These are phyloP conservation scores for Tetramorium simillimum DNA, from an alignment of 1,140 invertebrate genomes.

Conservation along the genomic window DNA sequence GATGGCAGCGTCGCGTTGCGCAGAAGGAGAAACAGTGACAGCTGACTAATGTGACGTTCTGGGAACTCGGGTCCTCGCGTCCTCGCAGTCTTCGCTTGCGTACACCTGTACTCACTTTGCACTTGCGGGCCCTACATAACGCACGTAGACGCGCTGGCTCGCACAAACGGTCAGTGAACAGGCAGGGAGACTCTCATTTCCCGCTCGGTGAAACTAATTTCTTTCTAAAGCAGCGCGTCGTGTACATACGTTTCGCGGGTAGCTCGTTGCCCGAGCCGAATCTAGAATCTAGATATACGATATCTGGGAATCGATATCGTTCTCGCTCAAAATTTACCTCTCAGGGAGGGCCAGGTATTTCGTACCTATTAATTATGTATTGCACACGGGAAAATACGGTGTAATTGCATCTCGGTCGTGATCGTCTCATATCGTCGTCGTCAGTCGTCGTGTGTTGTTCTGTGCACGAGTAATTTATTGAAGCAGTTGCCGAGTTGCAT, in stretches of 20 bases:
- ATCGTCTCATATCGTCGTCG: no score
- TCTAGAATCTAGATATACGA: not conserved
- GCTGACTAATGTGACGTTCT: constrained; percentile 18
- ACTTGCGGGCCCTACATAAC: not conserved
- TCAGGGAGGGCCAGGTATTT: not conserved
- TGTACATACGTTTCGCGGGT: not conserved
- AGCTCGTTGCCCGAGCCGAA: not conserved
- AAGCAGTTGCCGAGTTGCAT: not conserved
- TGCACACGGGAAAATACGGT: not conserved
- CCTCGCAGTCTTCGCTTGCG: constrained; percentile 2
- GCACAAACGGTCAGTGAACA: not conserved
- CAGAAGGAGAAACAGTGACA: not conserved
- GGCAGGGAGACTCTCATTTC: not conserved
- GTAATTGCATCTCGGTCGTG: not conserved
- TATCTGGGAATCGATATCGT: constrained; percentile 31
- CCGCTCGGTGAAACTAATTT: not conserved
- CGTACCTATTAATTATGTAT: not conserved
- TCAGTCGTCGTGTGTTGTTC: not conserved
- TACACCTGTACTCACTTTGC: constrained; percentile 45
- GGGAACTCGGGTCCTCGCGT: not conserved
- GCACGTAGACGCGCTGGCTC: constrained; percentile 14
- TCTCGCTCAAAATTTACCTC: not conserved
- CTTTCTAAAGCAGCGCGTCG: not conserved
- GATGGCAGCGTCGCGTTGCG: not conserved
- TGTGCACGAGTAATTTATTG: not conserved